These are phyloP conservation scores for Troides aeacus DNA, from an alignment of 2,888 invertebrate species.

Conservation along the genomic window DNA sequence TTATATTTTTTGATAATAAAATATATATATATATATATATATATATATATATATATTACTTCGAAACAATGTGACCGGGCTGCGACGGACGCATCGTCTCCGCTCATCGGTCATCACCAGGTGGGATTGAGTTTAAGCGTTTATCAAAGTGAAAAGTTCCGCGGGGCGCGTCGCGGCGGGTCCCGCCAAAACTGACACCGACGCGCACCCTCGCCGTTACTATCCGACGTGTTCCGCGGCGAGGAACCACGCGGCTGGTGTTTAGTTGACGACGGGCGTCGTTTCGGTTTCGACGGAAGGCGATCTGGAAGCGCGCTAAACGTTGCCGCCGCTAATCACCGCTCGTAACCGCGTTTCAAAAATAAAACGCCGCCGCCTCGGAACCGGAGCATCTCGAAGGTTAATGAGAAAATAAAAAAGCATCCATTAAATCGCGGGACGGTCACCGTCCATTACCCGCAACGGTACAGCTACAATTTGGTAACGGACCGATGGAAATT, in stretches of 20 bases:
- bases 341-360: slow-evolving; percentile 73
- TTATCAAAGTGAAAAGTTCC: slow-evolving; percentile 2
- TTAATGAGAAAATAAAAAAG: slow-evolving; percentile 77
- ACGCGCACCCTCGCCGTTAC: too few species aligned
- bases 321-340: slow-evolving; percentile 53
- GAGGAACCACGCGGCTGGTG: background rate
- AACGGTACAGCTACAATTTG: background rate
- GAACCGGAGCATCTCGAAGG: slow-evolving; percentile 77
- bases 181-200: slow-evolving; percentile 23
- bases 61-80: slow-evolving; percentile 14
- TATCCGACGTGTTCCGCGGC: background rate
- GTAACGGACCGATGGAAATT: background rate
- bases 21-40: background rate
- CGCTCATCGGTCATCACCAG: slow-evolving; percentile 18
- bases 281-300: slow-evolving; percentile 42
- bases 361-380: slow-evolving; percentile 76
- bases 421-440: slow-evolving; percentile 66
- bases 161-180: background rate
- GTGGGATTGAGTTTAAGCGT: slow-evolving; percentile 20
- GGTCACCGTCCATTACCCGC: background rate
- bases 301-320: slow-evolving; percentile 48
- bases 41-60: background rate
- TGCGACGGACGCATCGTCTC: slow-evolving; percentile 6
- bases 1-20: slow-evolving; percentile 5
- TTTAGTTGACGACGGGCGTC: slow-evolving; percentile 9